phyloP scores from a whole-genome alignment of 2,888 invertebrate genomes.

The Cetonia aurata region DNA sequence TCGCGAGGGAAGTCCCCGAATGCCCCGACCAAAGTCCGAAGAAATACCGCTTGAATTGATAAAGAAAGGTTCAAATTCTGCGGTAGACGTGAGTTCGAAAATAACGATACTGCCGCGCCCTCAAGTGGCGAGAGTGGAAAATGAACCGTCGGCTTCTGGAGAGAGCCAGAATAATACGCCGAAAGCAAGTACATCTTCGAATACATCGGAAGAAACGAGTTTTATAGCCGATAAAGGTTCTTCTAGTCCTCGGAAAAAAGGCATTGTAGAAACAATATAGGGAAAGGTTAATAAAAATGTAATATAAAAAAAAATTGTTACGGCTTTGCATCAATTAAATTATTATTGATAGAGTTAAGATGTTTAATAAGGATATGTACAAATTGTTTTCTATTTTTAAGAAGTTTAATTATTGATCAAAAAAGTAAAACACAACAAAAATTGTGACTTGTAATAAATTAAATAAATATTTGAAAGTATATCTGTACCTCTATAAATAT shows the following conservation, averaged over 20 bases:
- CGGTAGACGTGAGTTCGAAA: slow-evolving; percentile 65
- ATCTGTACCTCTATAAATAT: no score
- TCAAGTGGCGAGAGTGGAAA: slow-evolving; percentile 63
- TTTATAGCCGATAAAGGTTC: slow-evolving; percentile 74
- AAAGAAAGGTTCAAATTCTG: slow-evolving; percentile 70
- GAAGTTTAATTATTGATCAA: slow-evolving; percentile 45
- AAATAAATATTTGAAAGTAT: slow-evolving; percentile 15
- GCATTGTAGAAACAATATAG: slow-evolving; percentile 69
- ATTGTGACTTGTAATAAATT: slow-evolving; percentile 23
- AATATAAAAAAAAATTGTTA: slow-evolving; percentile 30
- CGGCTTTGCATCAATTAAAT: slow-evolving; percentile 33
- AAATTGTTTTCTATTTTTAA: slow-evolving; percentile 46
- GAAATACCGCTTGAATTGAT: slow-evolving; percentile 88
- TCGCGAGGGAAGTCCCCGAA: slow-evolving; percentile 78
- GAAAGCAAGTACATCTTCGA: slow-evolving; percentile 44
- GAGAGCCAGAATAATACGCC: slow-evolving; percentile 83
- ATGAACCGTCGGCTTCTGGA: slow-evolving; percentile 51
- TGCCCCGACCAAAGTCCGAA: slow-evolving; percentile 81
- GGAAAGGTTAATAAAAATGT: slow-evolving; percentile 22
- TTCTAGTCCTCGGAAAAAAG: slow-evolving; percentile 60
- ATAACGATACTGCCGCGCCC: slow-evolving; percentile 66
- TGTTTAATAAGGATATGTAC: slow-evolving; percentile 41
- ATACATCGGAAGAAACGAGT: slow-evolving; percentile 82
- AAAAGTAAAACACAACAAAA: slow-evolving; percentile 26
- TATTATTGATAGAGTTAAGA: slow-evolving; percentile 32